These are phyloP conservation scores for Irena cyanogastra DNA, from an alignment of 2,113 vertebrate species.

Conservation along the genomic window DNA sequence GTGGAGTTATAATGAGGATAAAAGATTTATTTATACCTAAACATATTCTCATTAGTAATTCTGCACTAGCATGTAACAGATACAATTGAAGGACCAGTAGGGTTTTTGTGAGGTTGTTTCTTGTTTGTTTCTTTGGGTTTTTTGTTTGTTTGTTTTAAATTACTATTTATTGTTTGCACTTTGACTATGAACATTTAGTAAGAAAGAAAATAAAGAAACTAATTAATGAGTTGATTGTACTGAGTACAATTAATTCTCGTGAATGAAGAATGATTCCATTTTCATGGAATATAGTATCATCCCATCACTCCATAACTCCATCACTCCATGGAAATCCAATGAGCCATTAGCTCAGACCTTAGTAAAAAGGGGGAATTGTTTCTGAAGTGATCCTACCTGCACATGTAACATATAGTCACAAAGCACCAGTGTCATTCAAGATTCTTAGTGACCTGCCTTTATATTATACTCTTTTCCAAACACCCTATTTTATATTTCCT, in stretches of 20 bases:
- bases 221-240: background rate
- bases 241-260: background rate
- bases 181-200: background rate
- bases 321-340: background rate
- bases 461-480: background rate
- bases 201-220: background rate
- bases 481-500: background rate
- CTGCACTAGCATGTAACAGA: slow-evolving; percentile 14
- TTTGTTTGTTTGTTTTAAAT: background rate
- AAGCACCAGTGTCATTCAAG: background rate
- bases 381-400: background rate
- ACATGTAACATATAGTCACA: background rate
- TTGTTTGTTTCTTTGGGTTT: background rate
- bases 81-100: background rate
- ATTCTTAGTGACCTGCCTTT: background rate
- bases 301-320: background rate
- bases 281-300: background rate
- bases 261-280: background rate
- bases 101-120: background rate
- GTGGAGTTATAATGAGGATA: slow-evolving; percentile 38
- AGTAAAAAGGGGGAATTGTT: background rate
- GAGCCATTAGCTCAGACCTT: background rate
- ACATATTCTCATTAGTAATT: slow-evolving; percentile 51
- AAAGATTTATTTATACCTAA: slow-evolving; percentile 63
- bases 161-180: background rate